phyloP scores from a whole-genome alignment of 2,888 invertebrate genomes.

The Dasysyrphus albostriatus region DNA sequence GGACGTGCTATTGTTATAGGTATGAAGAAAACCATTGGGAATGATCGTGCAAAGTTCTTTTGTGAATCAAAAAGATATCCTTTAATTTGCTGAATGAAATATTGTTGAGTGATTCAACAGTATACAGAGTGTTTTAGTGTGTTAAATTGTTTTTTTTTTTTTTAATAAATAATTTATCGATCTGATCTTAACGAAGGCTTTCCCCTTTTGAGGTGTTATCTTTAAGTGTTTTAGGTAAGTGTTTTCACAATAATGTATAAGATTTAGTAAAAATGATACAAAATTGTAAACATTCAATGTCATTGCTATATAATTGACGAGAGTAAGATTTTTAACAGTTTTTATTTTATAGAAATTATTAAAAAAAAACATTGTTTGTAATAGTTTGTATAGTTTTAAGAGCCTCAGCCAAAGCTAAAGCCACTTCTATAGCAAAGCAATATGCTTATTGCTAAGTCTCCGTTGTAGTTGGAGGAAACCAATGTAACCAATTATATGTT shows the following conservation, averaged over 20 bases:
- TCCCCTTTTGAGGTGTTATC: neutral
- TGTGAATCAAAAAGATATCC: conserved; percentile 16
- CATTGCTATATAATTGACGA: neutral
- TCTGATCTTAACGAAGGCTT: neutral
- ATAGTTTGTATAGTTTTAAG: no score
- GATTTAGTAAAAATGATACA: neutral
- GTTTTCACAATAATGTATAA: neutral
- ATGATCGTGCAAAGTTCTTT: conserved; percentile 20
- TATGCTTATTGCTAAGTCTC: no score
- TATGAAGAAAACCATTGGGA: conserved; percentile 25
- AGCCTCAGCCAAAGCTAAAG: no score
- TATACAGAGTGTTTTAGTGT: neutral
- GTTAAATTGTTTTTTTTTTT: neutral
- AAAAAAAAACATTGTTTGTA: no score
- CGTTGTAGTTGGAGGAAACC: no score
- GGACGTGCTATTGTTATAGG: conserved; percentile 15
- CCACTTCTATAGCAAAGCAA: no score
- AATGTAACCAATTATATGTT: no score
- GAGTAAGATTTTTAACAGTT: no score
- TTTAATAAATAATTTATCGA: neutral
- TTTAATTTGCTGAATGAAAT: neutral
- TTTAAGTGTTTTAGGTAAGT: neutral
- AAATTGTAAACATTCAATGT: neutral
- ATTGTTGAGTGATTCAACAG: neutral
- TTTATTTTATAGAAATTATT: no score